Evolutionary conservation across 2,113 vertebrate genomes (phyloP).

Genomic region (Capreolus pygargus): DNA sequence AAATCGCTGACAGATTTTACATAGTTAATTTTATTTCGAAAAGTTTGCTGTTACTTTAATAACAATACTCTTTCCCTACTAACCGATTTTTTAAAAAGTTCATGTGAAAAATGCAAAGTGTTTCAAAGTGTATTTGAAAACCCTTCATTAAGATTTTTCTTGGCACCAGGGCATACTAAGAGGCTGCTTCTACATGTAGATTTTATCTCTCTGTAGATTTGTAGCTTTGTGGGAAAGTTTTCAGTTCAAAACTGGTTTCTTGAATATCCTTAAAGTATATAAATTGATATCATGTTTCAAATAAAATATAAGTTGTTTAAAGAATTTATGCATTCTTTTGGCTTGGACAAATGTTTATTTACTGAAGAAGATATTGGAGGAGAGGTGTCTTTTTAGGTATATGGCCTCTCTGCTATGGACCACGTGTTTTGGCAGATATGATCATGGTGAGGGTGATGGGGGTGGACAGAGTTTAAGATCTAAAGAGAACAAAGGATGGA

Average conservation of each 20-base stretch:
- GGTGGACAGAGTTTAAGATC: not conserved
- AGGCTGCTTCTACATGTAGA: not conserved
- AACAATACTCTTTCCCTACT: not conserved
- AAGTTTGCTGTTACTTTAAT: not conserved
- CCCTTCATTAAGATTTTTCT: not conserved
- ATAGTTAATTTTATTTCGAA: constrained; percentile 16
- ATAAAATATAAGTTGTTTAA: not conserved
- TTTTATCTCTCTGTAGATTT: not conserved
- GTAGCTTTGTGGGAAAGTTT: not conserved
- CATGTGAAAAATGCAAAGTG: not conserved
- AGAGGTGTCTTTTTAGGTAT: not conserved
- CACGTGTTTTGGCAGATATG: not conserved
- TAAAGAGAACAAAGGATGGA: not conserved
- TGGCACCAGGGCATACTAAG: not conserved
- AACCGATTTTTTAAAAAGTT: not conserved
- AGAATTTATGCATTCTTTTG: not conserved
- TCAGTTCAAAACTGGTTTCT: not conserved
- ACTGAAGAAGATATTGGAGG: not conserved
- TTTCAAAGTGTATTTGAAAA: constrained; percentile 40
- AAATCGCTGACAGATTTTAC: not conserved
- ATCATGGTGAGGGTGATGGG: not conserved
- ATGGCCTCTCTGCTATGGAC: not conserved
- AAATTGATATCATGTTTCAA: not conserved
- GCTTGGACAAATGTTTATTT: not conserved
- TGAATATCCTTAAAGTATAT: not conserved